Evolutionary conservation across 2,797 vertebrate genomes (phyloP).

Genomic region (Apogon hyalosoma): DNA sequence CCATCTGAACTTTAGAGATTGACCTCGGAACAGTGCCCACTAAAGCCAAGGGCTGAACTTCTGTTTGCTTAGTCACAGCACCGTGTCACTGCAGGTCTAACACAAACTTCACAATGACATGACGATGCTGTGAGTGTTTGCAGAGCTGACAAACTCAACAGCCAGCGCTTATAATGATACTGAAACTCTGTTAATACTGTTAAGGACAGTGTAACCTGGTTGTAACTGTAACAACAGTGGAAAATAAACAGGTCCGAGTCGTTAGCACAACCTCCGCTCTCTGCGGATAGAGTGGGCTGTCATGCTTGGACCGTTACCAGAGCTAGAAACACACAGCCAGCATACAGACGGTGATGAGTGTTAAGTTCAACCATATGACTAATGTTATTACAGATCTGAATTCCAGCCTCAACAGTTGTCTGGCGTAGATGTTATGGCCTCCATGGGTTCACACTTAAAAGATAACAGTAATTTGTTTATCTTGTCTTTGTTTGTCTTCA

Average conservation of each 20-base stretch:
- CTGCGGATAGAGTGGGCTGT: slow-evolving; percentile 51
- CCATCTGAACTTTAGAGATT: slow-evolving; percentile 54
- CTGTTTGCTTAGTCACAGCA: slow-evolving; percentile 13
- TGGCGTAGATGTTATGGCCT: neutral
- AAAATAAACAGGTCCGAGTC: slow-evolving; percentile 25
- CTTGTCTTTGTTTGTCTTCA: slow-evolving; percentile 6
- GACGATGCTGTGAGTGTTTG: slow-evolving; percentile 3
- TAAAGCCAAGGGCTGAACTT: slow-evolving; percentile 23
- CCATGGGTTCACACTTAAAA: slow-evolving; percentile 15
- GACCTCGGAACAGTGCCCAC: slow-evolving; percentile 50
- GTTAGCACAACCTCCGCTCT: slow-evolving; percentile 40
- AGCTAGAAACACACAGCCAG: slow-evolving; percentile 39
- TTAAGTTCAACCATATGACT: slow-evolving; percentile 64
- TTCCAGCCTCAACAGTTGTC: slow-evolving; percentile 23
- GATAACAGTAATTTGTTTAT: slow-evolving; percentile 17
- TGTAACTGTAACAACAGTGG: neutral
- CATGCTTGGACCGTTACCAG: slow-evolving; percentile 57
- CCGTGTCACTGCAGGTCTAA: neutral
- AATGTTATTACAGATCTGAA: slow-evolving; percentile 59
- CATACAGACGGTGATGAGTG: slow-evolving; percentile 63
- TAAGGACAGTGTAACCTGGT: neutral
- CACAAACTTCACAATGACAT: neutral
- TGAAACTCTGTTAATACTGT: neutral
- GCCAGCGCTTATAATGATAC: neutral
- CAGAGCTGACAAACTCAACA: neutral